Evolutionary conservation across 2,888 invertebrate genomes (phyloP).

Genomic region (Seira sanloemensis): DNA sequence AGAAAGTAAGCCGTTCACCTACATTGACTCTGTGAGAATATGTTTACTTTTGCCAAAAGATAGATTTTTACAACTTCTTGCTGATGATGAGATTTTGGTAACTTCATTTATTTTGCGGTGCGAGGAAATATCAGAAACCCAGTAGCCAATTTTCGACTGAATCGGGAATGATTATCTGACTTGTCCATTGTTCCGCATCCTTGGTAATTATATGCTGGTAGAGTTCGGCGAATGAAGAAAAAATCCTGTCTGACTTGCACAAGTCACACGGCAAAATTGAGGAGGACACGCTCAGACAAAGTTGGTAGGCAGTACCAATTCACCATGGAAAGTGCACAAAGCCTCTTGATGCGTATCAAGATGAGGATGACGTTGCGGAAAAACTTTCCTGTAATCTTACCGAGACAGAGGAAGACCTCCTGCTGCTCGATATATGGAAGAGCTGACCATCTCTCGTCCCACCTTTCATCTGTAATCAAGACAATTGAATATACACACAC

Average conservation of each 20-base stretch:
- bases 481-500: slow-evolving; percentile 9
- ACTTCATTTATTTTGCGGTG: no score
- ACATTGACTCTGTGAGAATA: not conserved
- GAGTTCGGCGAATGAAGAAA: no score
- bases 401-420: not conserved
- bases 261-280: no score
- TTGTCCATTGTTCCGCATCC: slow-evolving; percentile 18
- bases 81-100: no score
- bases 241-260: no score
- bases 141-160: no score
- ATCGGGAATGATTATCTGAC: slow-evolving; percentile 24
- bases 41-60: not conserved
- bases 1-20: not conserved
- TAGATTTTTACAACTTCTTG: not conserved
- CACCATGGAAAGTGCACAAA: no score
- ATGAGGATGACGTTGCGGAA: not conserved
- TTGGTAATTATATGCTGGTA: not conserved
- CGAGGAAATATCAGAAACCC: no score
- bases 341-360: not conserved
- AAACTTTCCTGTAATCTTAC: not conserved
- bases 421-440: slow-evolving; percentile 7
- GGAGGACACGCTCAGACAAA: no score
- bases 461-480: slow-evolving; percentile 6
- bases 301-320: no score
- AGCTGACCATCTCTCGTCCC: slow-evolving; percentile 19